Conservation (phyloP, 1,140 invertebrate species). For the Drosophila biarmipes region DNA sequence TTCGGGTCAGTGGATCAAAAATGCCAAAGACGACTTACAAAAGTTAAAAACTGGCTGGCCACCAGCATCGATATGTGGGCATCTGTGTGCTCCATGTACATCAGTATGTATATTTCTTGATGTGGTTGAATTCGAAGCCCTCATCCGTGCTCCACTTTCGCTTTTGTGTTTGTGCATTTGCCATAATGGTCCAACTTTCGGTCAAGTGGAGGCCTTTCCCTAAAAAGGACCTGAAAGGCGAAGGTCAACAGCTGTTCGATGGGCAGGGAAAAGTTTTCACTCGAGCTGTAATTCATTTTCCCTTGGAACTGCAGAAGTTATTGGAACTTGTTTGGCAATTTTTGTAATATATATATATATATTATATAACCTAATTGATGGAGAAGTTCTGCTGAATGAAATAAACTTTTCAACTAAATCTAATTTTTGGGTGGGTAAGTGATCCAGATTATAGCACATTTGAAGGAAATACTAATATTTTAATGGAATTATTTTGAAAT, state of each 20-base stretch:
- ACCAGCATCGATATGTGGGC: constrained; percentile 21
- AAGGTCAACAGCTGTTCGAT: constrained; percentile 42
- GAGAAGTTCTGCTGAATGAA: not conserved
- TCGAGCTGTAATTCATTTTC: constrained; percentile 1
- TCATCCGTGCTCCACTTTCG: constrained; percentile 57
- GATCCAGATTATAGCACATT: not conserved
- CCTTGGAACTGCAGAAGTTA: not conserved
- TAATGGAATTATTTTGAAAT: too few relatives aligned
- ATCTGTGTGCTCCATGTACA: constrained; percentile 3
- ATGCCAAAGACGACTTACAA: constrained; percentile 69
- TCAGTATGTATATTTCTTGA: not conserved
- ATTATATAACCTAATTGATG: constrained; percentile 6
- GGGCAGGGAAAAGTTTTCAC: constrained; percentile 16
- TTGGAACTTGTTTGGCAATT: constrained; percentile 5
- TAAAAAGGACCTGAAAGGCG: constrained; percentile 15
- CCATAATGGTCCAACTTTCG: constrained; percentile 43
- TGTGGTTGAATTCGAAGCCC: not conserved
- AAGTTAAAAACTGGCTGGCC: constrained; percentile 56
- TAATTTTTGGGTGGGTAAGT: not conserved
- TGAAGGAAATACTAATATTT: too few relatives aligned
- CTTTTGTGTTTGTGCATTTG: constrained; percentile 51
- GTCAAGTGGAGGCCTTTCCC: constrained; percentile 43
- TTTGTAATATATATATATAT: constrained; percentile 22
- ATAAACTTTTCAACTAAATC: constrained; percentile 8
- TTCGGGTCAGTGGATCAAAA: constrained; percentile 77